Evolutionary conservation across 2,113 vertebrate genomes (phyloP).

Genomic region (Chaetops frenatus): DNA sequence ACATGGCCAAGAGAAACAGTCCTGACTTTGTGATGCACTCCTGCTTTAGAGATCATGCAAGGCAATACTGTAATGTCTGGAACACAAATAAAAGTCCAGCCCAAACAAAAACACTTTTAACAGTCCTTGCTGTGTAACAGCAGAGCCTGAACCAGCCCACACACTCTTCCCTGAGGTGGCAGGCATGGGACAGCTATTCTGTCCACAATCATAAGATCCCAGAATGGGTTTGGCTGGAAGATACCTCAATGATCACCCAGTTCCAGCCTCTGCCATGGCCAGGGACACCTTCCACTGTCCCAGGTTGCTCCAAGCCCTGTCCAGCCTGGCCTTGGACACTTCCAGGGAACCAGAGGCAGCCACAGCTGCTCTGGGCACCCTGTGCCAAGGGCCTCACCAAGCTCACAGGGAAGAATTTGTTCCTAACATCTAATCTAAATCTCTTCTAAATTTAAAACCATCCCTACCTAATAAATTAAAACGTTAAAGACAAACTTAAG

Average conservation of each 20-base stretch:
- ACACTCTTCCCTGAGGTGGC: background rate
- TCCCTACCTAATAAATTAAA: background rate
- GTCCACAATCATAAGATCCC: background rate
- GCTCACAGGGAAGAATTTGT: background rate
- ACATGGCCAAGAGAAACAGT: background rate
- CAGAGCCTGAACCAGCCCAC: background rate
- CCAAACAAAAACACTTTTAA: background rate
- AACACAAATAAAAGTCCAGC: background rate
- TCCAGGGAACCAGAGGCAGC: background rate
- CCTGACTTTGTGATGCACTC: background rate
- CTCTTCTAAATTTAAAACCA: background rate
- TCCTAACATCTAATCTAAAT: background rate
- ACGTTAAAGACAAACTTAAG: background rate
- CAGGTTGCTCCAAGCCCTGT: accelerated
- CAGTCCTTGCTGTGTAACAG: background rate
- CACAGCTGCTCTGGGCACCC: background rate
- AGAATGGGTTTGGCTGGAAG: background rate
- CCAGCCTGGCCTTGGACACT: background rate
- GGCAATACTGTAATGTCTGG: background rate
- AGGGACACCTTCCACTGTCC: background rate
- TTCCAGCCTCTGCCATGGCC: background rate
- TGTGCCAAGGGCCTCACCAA: background rate
- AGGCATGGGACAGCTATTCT: background rate
- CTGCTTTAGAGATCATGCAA: background rate
- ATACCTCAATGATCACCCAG: background rate